phyloP scores from a whole-genome alignment of 2,113 vertebrate genomes.

The Arothron firmamentum region DNA sequence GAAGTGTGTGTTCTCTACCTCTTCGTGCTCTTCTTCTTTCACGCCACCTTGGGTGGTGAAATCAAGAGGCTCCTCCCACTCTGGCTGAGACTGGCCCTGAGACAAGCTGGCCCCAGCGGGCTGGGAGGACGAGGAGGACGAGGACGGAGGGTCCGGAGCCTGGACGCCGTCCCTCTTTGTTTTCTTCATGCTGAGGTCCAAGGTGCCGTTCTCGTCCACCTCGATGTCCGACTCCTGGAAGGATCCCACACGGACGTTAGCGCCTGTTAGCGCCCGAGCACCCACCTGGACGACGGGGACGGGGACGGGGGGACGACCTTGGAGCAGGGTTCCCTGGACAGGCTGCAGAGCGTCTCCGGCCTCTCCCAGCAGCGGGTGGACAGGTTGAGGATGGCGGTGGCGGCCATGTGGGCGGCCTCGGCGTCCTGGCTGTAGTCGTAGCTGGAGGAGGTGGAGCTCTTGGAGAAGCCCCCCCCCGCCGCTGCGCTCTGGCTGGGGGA shows the following conservation, averaged over 20 bases:
- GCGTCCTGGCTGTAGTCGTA: constrained; percentile 96
- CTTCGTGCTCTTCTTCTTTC: constrained; percentile 90
- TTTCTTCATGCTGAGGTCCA: constrained; percentile 97
- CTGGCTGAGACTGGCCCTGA: constrained; percentile 83
- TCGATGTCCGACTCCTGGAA: constrained; percentile 87
- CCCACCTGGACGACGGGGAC: no score
- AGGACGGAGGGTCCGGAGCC: constrained; percentile 80
- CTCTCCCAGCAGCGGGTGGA: constrained; percentile 98
- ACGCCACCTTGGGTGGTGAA: constrained; percentile 89
- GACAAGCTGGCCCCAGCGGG: constrained; percentile 78
- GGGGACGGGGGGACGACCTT: no score
- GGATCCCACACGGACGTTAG: background rate
- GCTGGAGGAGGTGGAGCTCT: constrained; percentile 80
- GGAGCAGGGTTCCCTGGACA: constrained; percentile 78
- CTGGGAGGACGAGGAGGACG: constrained; percentile 77
- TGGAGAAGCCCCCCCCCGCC: constrained; percentile 80
- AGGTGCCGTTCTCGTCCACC: constrained; percentile 95
- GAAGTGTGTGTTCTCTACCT: constrained; percentile 71
- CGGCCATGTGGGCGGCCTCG: constrained; percentile 97
- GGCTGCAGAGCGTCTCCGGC: constrained; percentile 91
- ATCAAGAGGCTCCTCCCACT: constrained; percentile 93
- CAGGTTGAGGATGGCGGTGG: constrained; percentile 96
- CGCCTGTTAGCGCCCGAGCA: no score
- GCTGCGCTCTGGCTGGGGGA: constrained; percentile 83
- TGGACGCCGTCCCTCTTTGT: constrained; percentile 82